Evolutionary conservation across 1,140 invertebrate species (phyloP).

Genomic region (Zaprionus lachaisei): DNA sequence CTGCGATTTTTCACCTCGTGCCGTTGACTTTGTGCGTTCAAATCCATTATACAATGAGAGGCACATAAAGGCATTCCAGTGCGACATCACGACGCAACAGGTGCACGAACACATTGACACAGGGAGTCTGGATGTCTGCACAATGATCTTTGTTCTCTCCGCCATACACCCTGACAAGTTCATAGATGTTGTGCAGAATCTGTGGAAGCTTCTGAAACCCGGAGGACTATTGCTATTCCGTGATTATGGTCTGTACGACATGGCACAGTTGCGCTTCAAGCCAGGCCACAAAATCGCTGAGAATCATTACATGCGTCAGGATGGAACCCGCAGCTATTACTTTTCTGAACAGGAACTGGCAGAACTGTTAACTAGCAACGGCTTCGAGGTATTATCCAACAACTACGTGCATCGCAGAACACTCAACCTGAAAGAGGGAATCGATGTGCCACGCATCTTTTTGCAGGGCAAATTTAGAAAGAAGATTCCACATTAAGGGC

Average conservation of each 20-base stretch:
- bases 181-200: constrained; percentile 88
- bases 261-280: constrained; percentile 97
- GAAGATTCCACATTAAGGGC: constrained; percentile 33
- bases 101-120: constrained; percentile 86
- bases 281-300: constrained; percentile 96
- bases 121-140: constrained; percentile 91
- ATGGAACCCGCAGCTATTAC: constrained; percentile 97
- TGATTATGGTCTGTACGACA: constrained; percentile 99
- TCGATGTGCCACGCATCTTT: constrained; percentile 96
- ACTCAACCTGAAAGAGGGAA: constrained; percentile 95
- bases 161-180: constrained; percentile 96
- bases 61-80: constrained; percentile 91
- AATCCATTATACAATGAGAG: constrained; percentile 85
- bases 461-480: constrained; percentile 95
- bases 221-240: constrained; percentile 95
- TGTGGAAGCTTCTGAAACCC: constrained; percentile 89
- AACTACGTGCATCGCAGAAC: constrained; percentile 94
- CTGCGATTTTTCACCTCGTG: constrained; percentile 97
- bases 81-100: constrained; percentile 88
- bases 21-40: constrained; percentile 93
- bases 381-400: constrained; percentile 89
- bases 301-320: constrained; percentile 98
- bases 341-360: constrained; percentile 89
- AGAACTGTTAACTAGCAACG: constrained; percentile 86
- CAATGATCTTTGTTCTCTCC: constrained; percentile 98